Conservation (phyloP, 2,113 vertebrate genomes). For the Phycodurus eques region DNA sequence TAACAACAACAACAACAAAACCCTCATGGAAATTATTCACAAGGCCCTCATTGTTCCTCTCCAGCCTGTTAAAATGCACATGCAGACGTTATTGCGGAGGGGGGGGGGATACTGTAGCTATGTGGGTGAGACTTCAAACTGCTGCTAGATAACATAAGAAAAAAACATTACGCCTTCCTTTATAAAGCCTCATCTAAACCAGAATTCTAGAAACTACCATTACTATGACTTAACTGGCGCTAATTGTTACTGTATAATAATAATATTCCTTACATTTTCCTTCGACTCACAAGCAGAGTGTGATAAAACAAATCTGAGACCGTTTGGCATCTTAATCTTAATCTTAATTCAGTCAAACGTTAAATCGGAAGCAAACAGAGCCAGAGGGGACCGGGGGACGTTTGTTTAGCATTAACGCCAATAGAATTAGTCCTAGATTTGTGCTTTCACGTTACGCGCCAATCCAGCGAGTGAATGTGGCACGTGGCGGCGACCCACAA, state of each 20-base stretch:
- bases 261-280: not conserved
- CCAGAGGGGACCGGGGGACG: slow-evolving; percentile 21
- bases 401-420: slow-evolving; percentile 41
- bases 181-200: not conserved
- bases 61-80: slow-evolving; percentile 53
- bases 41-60: slow-evolving; percentile 68
- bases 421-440: slow-evolving; percentile 17
- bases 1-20: slow-evolving; percentile 54
- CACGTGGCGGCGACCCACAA: slow-evolving; percentile 15
- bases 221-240: not conserved
- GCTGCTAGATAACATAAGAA: slow-evolving; percentile 20
- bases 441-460: slow-evolving; percentile 14
- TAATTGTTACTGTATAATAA: not conserved
- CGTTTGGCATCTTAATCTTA: not conserved
- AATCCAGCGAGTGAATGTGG: not conserved
- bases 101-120: slow-evolving; percentile 4
- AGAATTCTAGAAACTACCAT: not conserved
- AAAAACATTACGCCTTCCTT: slow-evolving; percentile 21
- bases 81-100: slow-evolving; percentile 34
- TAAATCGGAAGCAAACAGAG: slow-evolving; percentile 36
- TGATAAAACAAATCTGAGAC: not conserved
- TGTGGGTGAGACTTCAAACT: slow-evolving; percentile 40
- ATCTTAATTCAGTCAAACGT: not conserved
- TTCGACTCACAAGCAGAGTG: not conserved
- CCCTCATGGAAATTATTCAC: slow-evolving; percentile 60